Evolutionary conservation across 2,888 invertebrate genomes (phyloP).

Genomic region (Parnassius glacialis): DNA sequence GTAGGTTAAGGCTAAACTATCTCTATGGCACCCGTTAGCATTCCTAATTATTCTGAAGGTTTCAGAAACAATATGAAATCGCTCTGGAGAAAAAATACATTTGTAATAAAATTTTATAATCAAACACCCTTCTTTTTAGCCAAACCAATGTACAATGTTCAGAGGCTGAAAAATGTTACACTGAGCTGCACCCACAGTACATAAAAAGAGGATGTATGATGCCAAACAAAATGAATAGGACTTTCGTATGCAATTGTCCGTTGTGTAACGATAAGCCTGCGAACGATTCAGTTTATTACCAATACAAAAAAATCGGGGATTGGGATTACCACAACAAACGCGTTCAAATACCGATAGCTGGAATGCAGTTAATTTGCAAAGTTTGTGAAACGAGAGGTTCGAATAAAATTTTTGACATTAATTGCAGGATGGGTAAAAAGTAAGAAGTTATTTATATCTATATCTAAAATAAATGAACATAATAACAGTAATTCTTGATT

Average conservation of each 20-base stretch:
- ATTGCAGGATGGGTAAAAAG: conserved; percentile 51
- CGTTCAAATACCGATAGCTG: conserved; percentile 41
- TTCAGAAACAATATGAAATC: too few relatives aligned
- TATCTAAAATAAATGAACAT: too few relatives aligned
- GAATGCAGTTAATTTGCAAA: conserved; percentile 53
- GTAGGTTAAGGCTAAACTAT: too few relatives aligned
- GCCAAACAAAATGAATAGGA: conserved; percentile 49
- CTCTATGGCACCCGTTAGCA: too few relatives aligned
- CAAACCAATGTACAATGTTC: conserved; percentile 39
- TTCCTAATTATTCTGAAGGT: too few relatives aligned
- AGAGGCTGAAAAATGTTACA: conserved; percentile 48
- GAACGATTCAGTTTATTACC: conserved; percentile 45
- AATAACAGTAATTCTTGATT: too few relatives aligned
- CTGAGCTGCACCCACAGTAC: conserved; percentile 54
- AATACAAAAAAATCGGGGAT: conserved; percentile 50
- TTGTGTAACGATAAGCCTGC: conserved; percentile 63
- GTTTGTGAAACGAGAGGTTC: conserved; percentile 51
- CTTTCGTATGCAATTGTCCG: conserved; percentile 64
- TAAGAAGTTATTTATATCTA: conserved; percentile 34
- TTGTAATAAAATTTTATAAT: too few relatives aligned
- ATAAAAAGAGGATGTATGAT: conserved; percentile 58
- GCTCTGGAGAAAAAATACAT: too few relatives aligned
- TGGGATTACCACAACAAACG: conserved; percentile 61
- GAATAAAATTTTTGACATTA: conserved; percentile 42
- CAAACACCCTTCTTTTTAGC: conserved; percentile 37